Base-by-base conservation (phyloP, 92 coral and sea anemone species). In the Montipora capitata region DNA sequence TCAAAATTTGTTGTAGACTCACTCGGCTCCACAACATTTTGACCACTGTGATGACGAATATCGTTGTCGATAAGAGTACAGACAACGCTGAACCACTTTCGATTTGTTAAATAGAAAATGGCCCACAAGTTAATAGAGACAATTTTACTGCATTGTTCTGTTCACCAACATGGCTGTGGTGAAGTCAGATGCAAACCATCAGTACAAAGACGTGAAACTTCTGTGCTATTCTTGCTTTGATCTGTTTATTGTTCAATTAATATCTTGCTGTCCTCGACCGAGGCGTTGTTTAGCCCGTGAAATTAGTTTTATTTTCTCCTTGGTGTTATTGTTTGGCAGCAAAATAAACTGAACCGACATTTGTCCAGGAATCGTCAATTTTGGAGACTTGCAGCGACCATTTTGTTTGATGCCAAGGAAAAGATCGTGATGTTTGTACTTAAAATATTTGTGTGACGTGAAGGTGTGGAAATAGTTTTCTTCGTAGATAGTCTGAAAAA, bases 321-420 rank as follows among this genome's bases (percentile, higher is more conserved):
- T 64, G 16, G 88, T 74, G 5, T 72, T 35, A 67, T 70, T 81
- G 84, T 44, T 20, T 13, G 59, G 74, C 75, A 85, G 57, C 20
- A 87, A 59, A 17, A 90, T 58, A 87, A 95, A 95, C 77, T 93
- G 91, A 49, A 91, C 96, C 2, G 99, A 94, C 12, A 84, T 93
- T 76, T 96, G 99, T 76, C 93, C 96, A 12, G 87, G 89, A 13
- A 41, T 57, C 0, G 99, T 94, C 38, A 74, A 66, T 77, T 87
- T 73, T 39, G 99, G 96, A 11, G 98, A 65, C 88, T 96, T 96
- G 78, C 88, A 68, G 27, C 80, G 89, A 2, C 99, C 98, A 59
- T 91, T 93, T 57, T 91, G 89, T 86, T 95, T 93, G 76, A 96
- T 95, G 5, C 94, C 99, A 40, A 96, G 87, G 81, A 95, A 96